Percentiles rank a stretch among this genome's conserved stretches.
These are phyloP conservation scores for Polymixis lichenea DNA, from an alignment of 2,888 invertebrate genomes.

Conservation along the genomic window DNA sequence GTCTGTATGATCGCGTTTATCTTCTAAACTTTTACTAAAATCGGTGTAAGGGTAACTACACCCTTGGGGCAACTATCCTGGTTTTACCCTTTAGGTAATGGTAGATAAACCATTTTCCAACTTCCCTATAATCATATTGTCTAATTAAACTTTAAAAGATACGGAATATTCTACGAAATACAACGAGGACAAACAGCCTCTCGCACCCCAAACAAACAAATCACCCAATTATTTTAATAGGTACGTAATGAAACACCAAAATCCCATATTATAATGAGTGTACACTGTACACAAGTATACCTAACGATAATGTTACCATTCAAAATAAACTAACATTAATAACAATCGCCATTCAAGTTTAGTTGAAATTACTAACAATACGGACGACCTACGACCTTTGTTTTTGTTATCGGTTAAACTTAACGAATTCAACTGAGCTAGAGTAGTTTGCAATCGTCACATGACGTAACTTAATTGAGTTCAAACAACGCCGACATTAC, in stretches of 20 bases:
- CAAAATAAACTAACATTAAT: conserved; percentile 64
- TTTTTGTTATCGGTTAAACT: conserved; percentile 67
- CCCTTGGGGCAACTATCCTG: too few species aligned
- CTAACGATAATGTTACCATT: conserved; percentile 63
- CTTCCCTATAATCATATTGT: background rate
- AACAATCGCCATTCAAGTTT: conserved; percentile 69
- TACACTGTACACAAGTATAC: conserved; percentile 38
- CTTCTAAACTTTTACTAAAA: too few species aligned
- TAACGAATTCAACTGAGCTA: conserved; percentile 72
- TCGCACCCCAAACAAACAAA: conserved; percentile 34
- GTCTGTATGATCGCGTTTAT: too few species aligned
- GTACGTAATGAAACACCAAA: conserved; percentile 43
- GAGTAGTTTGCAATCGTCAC: conserved; percentile 67
- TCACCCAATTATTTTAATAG: conserved; percentile 47
- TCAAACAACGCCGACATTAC: conserved; percentile 72
- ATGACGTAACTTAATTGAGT: conserved; percentile 67
- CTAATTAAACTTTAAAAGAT: conserved; percentile 11
- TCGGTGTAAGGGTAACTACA: too few species aligned
- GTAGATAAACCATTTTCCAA: background rate
- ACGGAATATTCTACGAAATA: conserved; percentile 21
- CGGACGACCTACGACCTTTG: conserved; percentile 72
- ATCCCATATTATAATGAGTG: conserved; percentile 59
- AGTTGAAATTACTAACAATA: conserved; percentile 69
- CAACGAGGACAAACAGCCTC: conserved; percentile 12
- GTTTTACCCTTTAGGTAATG: too few species aligned